Evolutionary conservation across 2,797 vertebrate genomes (phyloP).

Genomic region (Ptychadena robeensis): DNA sequence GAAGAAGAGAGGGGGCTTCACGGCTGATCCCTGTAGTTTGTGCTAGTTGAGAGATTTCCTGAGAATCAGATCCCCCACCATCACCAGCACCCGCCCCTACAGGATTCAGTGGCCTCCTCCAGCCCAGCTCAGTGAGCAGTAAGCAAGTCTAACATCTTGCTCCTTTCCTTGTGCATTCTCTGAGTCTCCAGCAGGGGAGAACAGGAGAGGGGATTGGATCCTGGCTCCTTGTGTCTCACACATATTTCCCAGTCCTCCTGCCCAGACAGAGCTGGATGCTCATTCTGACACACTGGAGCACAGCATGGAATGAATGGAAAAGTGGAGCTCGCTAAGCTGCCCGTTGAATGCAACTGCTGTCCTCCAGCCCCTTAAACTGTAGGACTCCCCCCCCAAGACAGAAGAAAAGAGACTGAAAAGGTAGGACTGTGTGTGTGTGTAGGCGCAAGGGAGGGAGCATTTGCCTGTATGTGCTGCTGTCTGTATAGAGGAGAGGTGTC

Average conservation of each 20-base stretch:
- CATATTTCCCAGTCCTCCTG: slow-evolving; percentile 66
- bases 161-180: slow-evolving; percentile 73
- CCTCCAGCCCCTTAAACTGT: slow-evolving; percentile 14
- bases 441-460: slow-evolving; percentile 40
- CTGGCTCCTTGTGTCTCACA: slow-evolving; percentile 65
- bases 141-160: slow-evolving; percentile 61
- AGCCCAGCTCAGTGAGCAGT: slow-evolving; percentile 60
- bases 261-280: slow-evolving; percentile 66
- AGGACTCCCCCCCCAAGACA: slow-evolving; percentile 28
- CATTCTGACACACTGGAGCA: slow-evolving; percentile 20
- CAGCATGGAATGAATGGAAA: slow-evolving; percentile 38
- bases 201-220: slow-evolving; percentile 68
- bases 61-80: slow-evolving; percentile 41
- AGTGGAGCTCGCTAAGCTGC: slow-evolving; percentile 11
- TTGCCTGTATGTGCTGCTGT: slow-evolving; percentile 29
- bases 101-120: slow-evolving; percentile 59
- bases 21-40: slow-evolving; percentile 23
- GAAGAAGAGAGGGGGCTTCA: not conserved
- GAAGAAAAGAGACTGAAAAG: slow-evolving; percentile 37
- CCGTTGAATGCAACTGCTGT: slow-evolving; percentile 10
- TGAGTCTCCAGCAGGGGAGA: slow-evolving; percentile 77
- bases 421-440: slow-evolving; percentile 42
- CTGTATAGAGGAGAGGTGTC: slow-evolving; percentile 25
- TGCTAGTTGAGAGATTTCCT: slow-evolving; percentile 41
- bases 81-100: slow-evolving; percentile 31